A percentile compares a stretch with the other conserved stretches of the same genome.
Conservation (phyloP, 2,113 vertebrate species). For the Ammospiza nelsoni region DNA sequence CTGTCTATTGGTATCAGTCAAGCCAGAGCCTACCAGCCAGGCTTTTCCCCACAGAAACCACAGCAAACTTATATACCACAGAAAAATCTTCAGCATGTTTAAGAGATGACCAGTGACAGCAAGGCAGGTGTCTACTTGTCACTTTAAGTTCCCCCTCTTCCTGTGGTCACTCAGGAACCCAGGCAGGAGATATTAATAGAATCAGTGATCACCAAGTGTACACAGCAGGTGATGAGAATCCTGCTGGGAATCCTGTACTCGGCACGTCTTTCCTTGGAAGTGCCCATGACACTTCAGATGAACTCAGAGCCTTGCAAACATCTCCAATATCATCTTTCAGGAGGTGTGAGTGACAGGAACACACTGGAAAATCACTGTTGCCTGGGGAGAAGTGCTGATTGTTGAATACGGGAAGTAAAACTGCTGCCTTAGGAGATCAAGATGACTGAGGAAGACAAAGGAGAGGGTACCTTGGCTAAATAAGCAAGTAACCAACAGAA, state of each 20-base stretch:
- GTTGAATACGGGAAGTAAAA: background rate
- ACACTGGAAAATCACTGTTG: background rate
- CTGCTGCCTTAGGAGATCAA: background rate
- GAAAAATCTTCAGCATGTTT: background rate
- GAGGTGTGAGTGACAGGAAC: background rate
- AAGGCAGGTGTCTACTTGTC: background rate
- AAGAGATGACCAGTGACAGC: background rate
- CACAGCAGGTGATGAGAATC: background rate
- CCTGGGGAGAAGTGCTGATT: background rate
- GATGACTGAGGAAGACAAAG: background rate
- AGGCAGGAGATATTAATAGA: background rate
- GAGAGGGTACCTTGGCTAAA: background rate
- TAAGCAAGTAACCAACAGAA: background rate
- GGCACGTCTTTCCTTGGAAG: background rate
- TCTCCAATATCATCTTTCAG: background rate
- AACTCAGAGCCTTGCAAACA: background rate
- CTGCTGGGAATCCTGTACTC: background rate
- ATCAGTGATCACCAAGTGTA: background rate
- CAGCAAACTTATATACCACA: background rate
- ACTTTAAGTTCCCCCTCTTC: background rate
- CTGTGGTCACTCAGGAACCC: background rate
- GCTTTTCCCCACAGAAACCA: background rate
- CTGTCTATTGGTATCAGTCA: background rate
- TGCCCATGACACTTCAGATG: background rate
- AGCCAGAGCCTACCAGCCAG: background rate